Conservation (phyloP, 2,113 vertebrate species). For the Papio anubis region DNA sequence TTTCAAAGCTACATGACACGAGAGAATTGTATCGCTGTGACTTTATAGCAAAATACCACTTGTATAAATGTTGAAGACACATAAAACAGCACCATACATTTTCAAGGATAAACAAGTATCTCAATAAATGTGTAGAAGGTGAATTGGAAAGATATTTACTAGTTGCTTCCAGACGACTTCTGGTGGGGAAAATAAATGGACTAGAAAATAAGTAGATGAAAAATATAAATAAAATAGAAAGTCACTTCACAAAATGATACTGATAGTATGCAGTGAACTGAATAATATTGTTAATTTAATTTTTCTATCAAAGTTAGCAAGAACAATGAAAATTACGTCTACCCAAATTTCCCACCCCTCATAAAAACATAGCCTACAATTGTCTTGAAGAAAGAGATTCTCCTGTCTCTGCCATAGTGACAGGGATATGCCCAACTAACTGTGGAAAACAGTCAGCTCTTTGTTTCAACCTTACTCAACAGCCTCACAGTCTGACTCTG, state of each 20-base stretch:
- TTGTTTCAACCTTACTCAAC: background rate
- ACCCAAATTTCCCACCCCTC: background rate
- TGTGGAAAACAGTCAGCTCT: background rate
- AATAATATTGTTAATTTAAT: background rate
- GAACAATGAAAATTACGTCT: background rate
- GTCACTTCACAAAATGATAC: background rate
- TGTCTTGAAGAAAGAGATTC: background rate
- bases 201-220: background rate
- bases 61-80: background rate
- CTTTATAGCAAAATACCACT: background rate
- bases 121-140: background rate
- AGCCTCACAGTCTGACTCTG: background rate
- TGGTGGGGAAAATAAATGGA: background rate
- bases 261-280: background rate
- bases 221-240: background rate
- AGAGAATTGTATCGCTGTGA: background rate
- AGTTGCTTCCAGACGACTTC: background rate
- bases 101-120: background rate
- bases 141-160: background rate
- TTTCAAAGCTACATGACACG: background rate
- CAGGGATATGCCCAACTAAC: background rate
- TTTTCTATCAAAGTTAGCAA: background rate
- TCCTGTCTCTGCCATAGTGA: background rate
- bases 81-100: background rate
- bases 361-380: background rate